phyloP scores from a whole-genome alignment of 1,140 invertebrate species.

The Schlechtendalia chinensis region DNA sequence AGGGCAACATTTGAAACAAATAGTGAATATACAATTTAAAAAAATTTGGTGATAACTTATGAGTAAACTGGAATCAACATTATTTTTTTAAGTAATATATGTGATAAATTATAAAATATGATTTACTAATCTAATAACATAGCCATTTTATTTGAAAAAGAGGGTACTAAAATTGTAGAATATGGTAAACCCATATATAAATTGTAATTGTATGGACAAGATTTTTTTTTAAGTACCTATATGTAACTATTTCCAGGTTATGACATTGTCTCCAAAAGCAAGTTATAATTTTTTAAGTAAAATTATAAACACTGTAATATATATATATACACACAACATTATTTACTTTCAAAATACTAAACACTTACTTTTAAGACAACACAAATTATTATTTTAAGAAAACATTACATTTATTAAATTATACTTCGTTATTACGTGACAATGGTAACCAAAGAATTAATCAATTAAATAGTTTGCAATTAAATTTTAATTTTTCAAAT shows the following conservation, averaged over 20 bases:
- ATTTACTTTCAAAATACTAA: background rate
- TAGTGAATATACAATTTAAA: no score
- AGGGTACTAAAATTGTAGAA: no score
- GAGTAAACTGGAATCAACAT: no score
- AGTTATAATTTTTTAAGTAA: background rate
- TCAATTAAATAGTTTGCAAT: constrained; percentile 10
- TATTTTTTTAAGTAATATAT: no score
- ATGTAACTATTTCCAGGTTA: no score
- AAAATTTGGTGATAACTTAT: no score
- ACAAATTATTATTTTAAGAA: background rate
- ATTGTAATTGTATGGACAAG: no score
- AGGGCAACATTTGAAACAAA: no score
- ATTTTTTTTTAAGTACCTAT: no score
- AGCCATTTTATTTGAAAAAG: background rate
- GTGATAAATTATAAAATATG: no score
- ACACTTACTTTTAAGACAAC: background rate
- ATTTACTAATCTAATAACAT: no score
- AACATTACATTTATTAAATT: background rate
- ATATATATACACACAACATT: background rate
- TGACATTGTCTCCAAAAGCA: background rate
- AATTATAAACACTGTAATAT: background rate
- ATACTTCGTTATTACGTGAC: background rate
- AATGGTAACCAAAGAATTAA: constrained; percentile 25
- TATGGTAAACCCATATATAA: no score
- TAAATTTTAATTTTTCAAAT: constrained; percentile 20